A percentile compares a stretch with the other conserved stretches of the same genome.
phyloP scores from a whole-genome alignment of 2,888 invertebrate genomes.

The Pterobdella sp. region DNA sequence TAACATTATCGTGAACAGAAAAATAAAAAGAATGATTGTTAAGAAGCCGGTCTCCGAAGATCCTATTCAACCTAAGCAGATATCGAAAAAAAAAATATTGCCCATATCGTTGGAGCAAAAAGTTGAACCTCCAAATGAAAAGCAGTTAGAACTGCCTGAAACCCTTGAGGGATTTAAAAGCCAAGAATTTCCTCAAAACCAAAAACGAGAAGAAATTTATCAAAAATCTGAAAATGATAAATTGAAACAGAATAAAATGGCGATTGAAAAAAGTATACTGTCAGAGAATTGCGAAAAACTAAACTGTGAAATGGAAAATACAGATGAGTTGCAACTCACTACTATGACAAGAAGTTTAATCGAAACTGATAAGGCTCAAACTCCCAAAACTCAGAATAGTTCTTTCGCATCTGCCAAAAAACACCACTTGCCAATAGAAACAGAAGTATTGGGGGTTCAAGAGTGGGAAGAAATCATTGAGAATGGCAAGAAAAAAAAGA shows the following conservation, averaged over 20 bases:
- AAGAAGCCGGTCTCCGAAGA: background rate
- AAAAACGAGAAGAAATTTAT: slow-evolving; percentile 40
- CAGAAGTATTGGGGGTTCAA: slow-evolving; percentile 23
- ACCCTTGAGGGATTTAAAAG: background rate
- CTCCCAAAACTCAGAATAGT: background rate
- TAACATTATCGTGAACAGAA: slow-evolving; percentile 5
- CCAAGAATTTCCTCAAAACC: slow-evolving; percentile 17
- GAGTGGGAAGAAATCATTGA: slow-evolving; percentile 22
- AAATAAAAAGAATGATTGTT: slow-evolving; percentile 13
- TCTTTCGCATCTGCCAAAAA: background rate
- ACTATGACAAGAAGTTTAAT: background rate
- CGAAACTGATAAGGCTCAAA: background rate
- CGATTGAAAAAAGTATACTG: no score
- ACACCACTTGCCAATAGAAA: slow-evolving; percentile 15
- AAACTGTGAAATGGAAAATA: no score
- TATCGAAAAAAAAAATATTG: no score
- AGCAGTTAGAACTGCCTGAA: background rate
- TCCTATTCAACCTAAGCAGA: background rate
- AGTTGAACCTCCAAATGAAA: background rate
- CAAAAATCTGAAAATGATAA: slow-evolving; percentile 19
- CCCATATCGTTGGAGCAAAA: no score
- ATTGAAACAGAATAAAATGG: background rate
- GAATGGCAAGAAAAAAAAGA: slow-evolving; percentile 8
- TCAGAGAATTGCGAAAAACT: no score
- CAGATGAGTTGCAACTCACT: background rate